A percentile compares a stretch with the other conserved stretches of the same genome.
Evolutionary conservation across 64 coral and sea anemone species (phyloP).

Genomic region (Montipora capricornis): DNA sequence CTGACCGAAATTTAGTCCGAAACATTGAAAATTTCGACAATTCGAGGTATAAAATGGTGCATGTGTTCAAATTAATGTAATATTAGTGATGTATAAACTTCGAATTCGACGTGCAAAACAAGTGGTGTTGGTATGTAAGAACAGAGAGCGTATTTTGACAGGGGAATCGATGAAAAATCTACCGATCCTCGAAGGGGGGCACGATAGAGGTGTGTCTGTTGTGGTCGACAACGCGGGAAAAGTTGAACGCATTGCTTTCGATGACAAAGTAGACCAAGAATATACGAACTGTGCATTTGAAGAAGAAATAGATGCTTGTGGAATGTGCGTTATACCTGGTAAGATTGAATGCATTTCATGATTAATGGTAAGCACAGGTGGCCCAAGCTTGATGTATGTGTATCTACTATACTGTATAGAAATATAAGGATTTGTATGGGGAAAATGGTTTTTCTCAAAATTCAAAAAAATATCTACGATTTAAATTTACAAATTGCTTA

Average conservation of each 20-base stretch:
- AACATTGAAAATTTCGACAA: too few species aligned
- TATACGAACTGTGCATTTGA: constrained; percentile 46
- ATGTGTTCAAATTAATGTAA: too few species aligned
- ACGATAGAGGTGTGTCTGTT: constrained; percentile 73
- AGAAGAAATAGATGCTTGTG: constrained; percentile 84
- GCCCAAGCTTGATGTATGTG: too few species aligned
- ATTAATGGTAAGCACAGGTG: too few species aligned
- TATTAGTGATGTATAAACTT: constrained; percentile 69
- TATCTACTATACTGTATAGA: too few species aligned
- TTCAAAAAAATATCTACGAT: too few species aligned
- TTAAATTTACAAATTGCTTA: too few species aligned
- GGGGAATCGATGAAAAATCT: constrained; percentile 82
- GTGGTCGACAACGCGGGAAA: constrained; percentile 76
- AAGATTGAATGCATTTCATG: neutral
- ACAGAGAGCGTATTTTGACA: constrained; percentile 85
- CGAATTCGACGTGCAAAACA: constrained; percentile 87
- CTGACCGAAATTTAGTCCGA: too few species aligned
- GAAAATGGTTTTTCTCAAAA: too few species aligned
- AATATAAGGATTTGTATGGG: too few species aligned
- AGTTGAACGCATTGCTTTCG: constrained; percentile 83
- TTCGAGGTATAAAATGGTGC: too few species aligned
- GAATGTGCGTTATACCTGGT: constrained; percentile 94
- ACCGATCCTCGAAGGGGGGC: constrained; percentile 68
- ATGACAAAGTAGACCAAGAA: constrained; percentile 57
- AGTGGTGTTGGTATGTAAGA: constrained; percentile 88